phyloP scores from a whole-genome alignment of 2,888 invertebrate species.

The Teleiodes luculella region DNA sequence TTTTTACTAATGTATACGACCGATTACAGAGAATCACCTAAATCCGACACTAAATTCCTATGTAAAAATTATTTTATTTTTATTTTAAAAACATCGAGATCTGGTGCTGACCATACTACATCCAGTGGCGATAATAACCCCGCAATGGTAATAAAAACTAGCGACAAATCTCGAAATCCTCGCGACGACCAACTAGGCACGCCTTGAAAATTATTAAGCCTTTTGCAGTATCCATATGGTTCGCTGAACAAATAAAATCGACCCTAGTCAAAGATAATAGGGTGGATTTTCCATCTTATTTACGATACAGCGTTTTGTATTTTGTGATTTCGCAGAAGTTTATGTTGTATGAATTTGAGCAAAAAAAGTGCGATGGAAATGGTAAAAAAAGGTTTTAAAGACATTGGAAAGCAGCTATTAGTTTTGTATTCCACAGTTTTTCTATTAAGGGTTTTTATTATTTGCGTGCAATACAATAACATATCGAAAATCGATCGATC shows the following conservation, averaged over 20 bases:
- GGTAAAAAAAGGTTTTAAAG: too few relatives aligned
- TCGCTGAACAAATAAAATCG: constrained; percentile 24
- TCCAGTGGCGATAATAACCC: constrained; percentile 62
- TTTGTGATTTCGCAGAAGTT: constrained; percentile 66
- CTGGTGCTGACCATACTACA: constrained; percentile 46
- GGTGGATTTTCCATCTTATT: constrained; percentile 28
- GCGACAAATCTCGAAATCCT: constrained; percentile 70
- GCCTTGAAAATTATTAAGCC: constrained; percentile 73
- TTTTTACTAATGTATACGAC: too few relatives aligned
- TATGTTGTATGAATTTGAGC: constrained; percentile 51
- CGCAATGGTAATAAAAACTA: constrained; percentile 66
- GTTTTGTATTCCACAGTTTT: too few relatives aligned
- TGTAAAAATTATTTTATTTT: too few relatives aligned
- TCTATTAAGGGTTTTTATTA: too few relatives aligned
- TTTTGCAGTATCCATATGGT: constrained; percentile 41
- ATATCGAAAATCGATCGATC: too few relatives aligned
- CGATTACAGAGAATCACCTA: too few relatives aligned
- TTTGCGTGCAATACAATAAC: too few relatives aligned
- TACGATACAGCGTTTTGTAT: constrained; percentile 40
- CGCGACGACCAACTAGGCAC: constrained; percentile 68
- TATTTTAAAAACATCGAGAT: too few relatives aligned
- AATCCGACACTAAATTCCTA: too few relatives aligned
- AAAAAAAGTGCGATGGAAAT: constrained; percentile 15
- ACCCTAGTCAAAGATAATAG: constrained; percentile 21
- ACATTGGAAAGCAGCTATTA: too few relatives aligned